These are phyloP conservation scores for Periparus ater DNA, from an alignment of 2,797 vertebrate species.

Conservation along the genomic window DNA sequence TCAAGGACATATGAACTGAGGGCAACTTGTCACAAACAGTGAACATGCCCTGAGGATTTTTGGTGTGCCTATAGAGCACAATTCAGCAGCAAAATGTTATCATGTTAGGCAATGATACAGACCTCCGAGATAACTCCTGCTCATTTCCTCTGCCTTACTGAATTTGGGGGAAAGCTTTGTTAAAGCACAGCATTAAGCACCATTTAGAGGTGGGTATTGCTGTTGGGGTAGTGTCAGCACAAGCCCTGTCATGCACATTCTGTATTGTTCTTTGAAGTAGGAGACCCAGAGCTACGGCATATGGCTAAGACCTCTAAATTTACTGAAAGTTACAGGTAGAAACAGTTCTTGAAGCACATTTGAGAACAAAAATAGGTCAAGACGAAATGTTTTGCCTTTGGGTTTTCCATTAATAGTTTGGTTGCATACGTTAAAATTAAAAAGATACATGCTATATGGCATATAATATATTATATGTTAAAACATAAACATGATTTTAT, in stretches of 20 bases:
- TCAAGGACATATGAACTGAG: background rate
- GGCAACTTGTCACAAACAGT: background rate
- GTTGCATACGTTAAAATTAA: background rate
- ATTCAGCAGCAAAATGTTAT: background rate
- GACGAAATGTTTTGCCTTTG: background rate
- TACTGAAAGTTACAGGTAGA: background rate
- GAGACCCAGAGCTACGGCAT: background rate
- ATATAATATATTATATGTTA: too few relatives aligned
- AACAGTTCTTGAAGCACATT: background rate
- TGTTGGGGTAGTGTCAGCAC: background rate
- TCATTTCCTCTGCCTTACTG: background rate
- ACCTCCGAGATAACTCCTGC: background rate
- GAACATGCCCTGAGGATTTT: background rate
- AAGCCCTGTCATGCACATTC: background rate
- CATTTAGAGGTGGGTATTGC: background rate
- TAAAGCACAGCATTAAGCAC: background rate
- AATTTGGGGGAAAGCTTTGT: background rate
- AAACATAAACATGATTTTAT: background rate
- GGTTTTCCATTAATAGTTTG: background rate
- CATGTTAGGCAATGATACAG: background rate
- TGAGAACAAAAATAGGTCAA: conserved; percentile 9
- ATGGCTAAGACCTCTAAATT: background rate
- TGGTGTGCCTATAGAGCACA: background rate
- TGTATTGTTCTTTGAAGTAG: background rate
- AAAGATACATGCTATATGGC: too few relatives aligned